Base-by-base conservation (phyloP, 2,888 invertebrate genomes). In the Griposia aprilina region DNA sequence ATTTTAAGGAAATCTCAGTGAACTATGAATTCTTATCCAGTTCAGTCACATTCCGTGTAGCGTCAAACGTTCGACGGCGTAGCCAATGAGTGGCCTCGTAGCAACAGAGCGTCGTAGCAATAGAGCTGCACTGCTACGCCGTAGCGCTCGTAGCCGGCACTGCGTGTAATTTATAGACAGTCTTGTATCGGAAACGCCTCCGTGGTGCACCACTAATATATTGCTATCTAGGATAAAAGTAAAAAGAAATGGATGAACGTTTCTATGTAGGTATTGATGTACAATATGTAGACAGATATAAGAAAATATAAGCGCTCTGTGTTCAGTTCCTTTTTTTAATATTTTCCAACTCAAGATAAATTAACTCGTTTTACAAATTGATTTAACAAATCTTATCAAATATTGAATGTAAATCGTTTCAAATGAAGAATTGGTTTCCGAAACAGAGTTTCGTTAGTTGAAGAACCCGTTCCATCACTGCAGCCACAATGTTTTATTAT, bases 111-210 rank as follows among this genome's bases (percentile, higher is more conserved):
- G 68, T 76, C 89, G 83, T 81, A 85, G 84, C 85, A 72, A 69
- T 75, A 55, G 73, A 80, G 71, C 74, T 75, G 76, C 84, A 80
- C 76, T 84, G 89, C 84, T 85, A 84, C 87, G 85, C 78, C 85
- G 87, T 86, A 84, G 87, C 80, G 80, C 82, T 76, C 84, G 87
- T 84, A 83, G 84, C 81, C 86, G 90, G 88, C 84, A 78, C 82
- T 80, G 86, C 89, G 81, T 87, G 91, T 93, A 92, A 95, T 95
- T 95, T 95, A 96, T 94, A 86, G 45, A 45, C 45, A 45, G 93
- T 90, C 83, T 76, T 89, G 92, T 93, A 93, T 93, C 93, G 95
- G 95, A 94, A 95, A 93, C 93, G 93, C 91, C 93, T 92, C 85
- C 85, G 85, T 81, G 89, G 90, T 91, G 88, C 89, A 88, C 89